Evolutionary conservation across 2,113 vertebrate species (phyloP), one percentile per base, ranked within the genome.

Genomic region (Charina bottae): DNA sequence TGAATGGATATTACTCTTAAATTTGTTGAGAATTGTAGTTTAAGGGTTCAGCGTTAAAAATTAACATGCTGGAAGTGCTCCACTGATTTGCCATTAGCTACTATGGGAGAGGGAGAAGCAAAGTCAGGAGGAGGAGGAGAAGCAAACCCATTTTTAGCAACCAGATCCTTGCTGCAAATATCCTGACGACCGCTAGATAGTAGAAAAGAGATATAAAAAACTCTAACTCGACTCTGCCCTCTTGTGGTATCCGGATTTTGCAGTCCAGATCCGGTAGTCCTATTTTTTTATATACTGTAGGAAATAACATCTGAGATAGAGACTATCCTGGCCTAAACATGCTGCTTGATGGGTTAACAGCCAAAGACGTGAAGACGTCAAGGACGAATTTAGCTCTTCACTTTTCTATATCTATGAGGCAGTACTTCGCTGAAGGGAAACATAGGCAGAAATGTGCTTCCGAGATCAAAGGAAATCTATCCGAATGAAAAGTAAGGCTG

Each of bases 401-500:
- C 42, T 78, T 78, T 78, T 78, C 33, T 78, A 49, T 37, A 7
- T 90, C 15, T 91, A 37, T 53, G 58, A 9, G 6, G 1, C 23
- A 23, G 15, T 58, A 42, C n/a, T 83, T 64, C n/a, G 72, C 24
- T 55, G 72, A 42, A 33, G 37, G 64, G 46, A 21, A 55, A 89
- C 19, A 88, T 87, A 2, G 24, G 6, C 0, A 26, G 0, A 0
- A 17, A 83, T 88, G 53, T 1, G 24, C 88, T 96, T 96, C 96
- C 93, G 94, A 94, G 6, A 90, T 28, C 78, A 84, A 33, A 28
- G 86, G 19, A 54, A 87, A 53, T 4, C 0, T 46, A 37, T 6
- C 28, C 19, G 1, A 19, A 6, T 1, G 0, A 9, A 1, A 0
- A 33, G 13, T 46, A 0, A 49, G 6, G 24, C 46, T 1, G 17